Conservation (phyloP, 2,113 vertebrate species). For the Cavia porcellus region DNA sequence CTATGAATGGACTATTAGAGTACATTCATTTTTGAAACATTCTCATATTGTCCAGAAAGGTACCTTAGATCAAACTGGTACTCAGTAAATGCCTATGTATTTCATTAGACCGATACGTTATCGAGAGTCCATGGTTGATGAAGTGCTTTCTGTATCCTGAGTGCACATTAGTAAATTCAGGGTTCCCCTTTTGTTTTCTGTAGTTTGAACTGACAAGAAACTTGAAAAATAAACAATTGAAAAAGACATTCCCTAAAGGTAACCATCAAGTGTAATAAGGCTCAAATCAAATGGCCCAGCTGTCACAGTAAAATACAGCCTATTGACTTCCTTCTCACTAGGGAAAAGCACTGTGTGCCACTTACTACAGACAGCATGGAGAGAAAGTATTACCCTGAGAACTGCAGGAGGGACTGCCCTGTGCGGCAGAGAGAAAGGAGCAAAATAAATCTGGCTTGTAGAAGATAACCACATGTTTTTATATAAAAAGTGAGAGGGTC, state of each 20-base stretch:
- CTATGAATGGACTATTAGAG: not conserved
- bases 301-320: conserved; percentile 88
- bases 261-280: conserved; percentile 90
- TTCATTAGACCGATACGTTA: conserved; percentile 47
- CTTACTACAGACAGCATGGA: conserved; percentile 85
- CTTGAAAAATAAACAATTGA: conserved; percentile 88
- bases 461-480: conserved; percentile 23
- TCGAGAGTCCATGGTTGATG: not conserved
- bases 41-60: not conserved
- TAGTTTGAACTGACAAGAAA: conserved; percentile 85
- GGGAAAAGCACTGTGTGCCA: conserved; percentile 87
- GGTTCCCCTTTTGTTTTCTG: conserved; percentile 83
- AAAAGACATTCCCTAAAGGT: conserved; percentile 89
- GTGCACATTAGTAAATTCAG: conserved; percentile 76
- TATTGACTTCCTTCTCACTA: conserved; percentile 87
- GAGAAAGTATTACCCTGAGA: conserved; percentile 86
- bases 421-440: conserved; percentile 56
- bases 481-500: not conserved
- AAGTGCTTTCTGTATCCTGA: conserved; percentile 24
- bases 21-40: conserved; percentile 28
- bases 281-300: conserved; percentile 87
- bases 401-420: conserved; percentile 82
- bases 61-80: not conserved
- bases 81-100: conserved; percentile 24
- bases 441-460: conserved; percentile 9